Evolutionary conservation across 2,888 invertebrate genomes (phyloP), one percentile per base, ranked within the genome.

Genomic region (Fragum whitleyi): DNA sequence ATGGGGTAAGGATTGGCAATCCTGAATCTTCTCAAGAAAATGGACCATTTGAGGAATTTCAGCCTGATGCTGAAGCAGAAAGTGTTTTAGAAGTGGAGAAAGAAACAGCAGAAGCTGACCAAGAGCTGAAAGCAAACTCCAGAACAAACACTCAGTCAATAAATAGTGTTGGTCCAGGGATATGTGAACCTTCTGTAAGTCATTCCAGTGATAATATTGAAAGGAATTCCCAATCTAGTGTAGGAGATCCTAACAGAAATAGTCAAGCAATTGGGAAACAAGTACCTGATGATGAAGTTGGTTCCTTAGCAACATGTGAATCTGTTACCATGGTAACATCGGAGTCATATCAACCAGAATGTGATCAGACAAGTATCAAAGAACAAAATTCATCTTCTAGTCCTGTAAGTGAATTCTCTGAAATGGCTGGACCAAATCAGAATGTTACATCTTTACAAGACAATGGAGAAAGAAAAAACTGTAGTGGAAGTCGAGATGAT

Each of bases 281-380:
- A 65, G 57, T 78, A 26, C 76, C 77, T 42, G 84, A 81, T 23
- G 79, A 77, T 76, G 81, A 83, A 47, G 61, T 83, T 14, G 62
- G 74, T 71, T 79, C 47, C 28, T 59, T 83, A 16, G 69, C 42
- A 51, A 11, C 69, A 47, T 39, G 51, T 21, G 47, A 73, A 9
- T 65, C 69, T 26, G 77, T 74, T 53, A 62, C 74, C 39, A 74
- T 74, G 21, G 68, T 72, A 23, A 61, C 71, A 26, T 61, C 78
- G n/a, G 86, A 89, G 28, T 86, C 83, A n/a, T 87, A 77, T 79
- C 88, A 89, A 68, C 89, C 89, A 11, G 89, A 89, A 74, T 89
- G 89, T 86, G 89, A 89, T 81, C 89, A 89, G 53, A 85, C 81
- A 59, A 42, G 3, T 11, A 59, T 42, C 23, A n/a, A 59, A 39